Conservation (phyloP, 1,140 invertebrate species). For the Neelides sp. region DNA sequence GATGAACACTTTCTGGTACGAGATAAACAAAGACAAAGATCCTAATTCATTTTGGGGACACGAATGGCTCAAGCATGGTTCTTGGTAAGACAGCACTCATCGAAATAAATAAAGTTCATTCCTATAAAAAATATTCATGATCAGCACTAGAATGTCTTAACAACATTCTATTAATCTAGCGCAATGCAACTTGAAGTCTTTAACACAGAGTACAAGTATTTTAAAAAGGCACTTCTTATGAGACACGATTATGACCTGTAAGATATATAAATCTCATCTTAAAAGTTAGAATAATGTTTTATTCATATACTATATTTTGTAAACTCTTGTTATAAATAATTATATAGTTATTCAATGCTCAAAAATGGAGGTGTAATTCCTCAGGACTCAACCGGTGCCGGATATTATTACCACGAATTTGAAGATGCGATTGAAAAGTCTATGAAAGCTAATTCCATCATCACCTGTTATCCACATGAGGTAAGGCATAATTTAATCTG, state of each 20-base stretch:
- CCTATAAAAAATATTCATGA: too few species aligned
- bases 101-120: too few species aligned
- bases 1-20: constrained; percentile 27
- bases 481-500: constrained; percentile 4
- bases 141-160: neutral
- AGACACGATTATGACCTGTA: constrained; percentile 27
- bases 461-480: constrained; percentile 23
- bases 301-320: neutral
- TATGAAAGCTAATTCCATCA: constrained; percentile 12
- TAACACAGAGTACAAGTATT: constrained; percentile 23
- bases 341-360: constrained; percentile 22
- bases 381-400: neutral
- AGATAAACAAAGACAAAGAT: constrained; percentile 21
- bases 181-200: constrained; percentile 19
- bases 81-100: too few species aligned
- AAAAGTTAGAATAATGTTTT: neutral
- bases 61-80: constrained; percentile 19
- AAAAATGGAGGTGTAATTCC: constrained; percentile 20
- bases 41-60: constrained; percentile 26
- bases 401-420: constrained; percentile 17
- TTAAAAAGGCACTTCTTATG: constrained; percentile 19
- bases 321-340: constrained; percentile 4
- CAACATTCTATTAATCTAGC: constrained; percentile 18
- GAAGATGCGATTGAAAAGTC: constrained; percentile 8
- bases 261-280: constrained; percentile 1